Evolutionary conservation across 2,888 invertebrate species (phyloP), one percentile per base, ranked within the genome.

Genomic region (Scaptomyza tumidula): DNA sequence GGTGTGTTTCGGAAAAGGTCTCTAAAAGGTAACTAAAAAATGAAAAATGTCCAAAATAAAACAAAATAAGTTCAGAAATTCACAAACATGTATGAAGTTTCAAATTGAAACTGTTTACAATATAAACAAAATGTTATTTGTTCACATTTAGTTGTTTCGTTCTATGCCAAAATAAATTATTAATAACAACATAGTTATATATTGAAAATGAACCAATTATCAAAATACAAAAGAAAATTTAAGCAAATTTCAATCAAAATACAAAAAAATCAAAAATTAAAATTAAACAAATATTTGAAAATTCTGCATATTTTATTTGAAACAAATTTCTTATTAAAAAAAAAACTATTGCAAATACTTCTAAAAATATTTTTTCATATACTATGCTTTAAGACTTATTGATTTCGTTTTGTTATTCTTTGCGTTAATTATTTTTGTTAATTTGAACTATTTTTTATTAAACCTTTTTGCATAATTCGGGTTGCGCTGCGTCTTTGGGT

Each of bases 1-100:
- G 96, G 97, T 95, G 96, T 97, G 95, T 97, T 96, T 96, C 96
- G 97, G 96, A 97, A 97, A 96, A 96, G 96, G 96, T 97, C 96
- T 95, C 96, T 96, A 96, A 96, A 96, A 97, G 97, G 96, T 96
- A 96, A 96, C 95, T 95, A 94, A 91, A 90, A 90, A 75, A 73
- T 64, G 37, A 75, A 78, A 71, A 79, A 67, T 71, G 68, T 64
- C 68, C 66, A 71, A 67, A 67, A 68, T 67, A 79, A 74, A 81
- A 85, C 70, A 73, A 85, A 75, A 80, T 76, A 75, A 88, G 78
- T 80, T 86, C 74, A 86, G 85, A 93, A 93, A 94, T 93, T 94
- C 86, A 88, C 83, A 88, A 89, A 88, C 87, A 89, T 86, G 88
- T 88, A 86, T 86, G 89, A 88, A 85, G 88, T 82, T 86, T 88